Conservation (phyloP, 1,140 invertebrate genomes). For the Limonius californicus region DNA sequence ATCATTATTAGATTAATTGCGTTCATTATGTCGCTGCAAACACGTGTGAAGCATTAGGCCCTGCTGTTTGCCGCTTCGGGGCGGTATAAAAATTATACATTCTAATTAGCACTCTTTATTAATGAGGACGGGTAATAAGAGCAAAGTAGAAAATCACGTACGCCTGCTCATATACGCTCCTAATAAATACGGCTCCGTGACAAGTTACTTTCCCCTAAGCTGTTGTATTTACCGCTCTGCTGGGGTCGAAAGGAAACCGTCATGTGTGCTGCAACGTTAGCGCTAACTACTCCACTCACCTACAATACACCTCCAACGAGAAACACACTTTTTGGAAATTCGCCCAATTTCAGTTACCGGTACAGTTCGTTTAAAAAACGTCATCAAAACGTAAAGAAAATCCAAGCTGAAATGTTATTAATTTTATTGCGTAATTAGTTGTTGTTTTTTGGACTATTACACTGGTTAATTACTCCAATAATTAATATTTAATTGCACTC, state of each 20-base stretch:
- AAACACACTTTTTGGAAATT: too few relatives aligned
- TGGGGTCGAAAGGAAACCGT: constrained; percentile 5
- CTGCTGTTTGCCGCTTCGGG: not conserved
- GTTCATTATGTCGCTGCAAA: not conserved
- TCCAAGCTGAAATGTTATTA: too few relatives aligned
- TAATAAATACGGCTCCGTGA: constrained; percentile 9
- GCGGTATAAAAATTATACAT: not conserved
- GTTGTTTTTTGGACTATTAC: too few relatives aligned
- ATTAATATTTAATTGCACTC: too few relatives aligned
- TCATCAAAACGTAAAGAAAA: too few relatives aligned
- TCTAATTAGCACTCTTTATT: not conserved
- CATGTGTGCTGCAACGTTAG: not conserved
- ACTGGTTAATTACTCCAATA: too few relatives aligned
- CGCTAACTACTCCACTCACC: too few relatives aligned
- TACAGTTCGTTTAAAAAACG: too few relatives aligned
- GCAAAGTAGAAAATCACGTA: constrained; percentile 11
- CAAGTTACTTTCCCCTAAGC: constrained; percentile 13
- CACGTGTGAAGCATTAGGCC: not conserved
- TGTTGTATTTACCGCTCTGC: constrained; percentile 12
- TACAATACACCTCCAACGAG: too few relatives aligned
- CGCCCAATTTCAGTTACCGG: too few relatives aligned
- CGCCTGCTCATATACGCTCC: not conserved
- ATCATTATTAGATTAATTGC: constrained; percentile 4
- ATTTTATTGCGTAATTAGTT: too few relatives aligned
- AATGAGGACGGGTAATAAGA: not conserved